Evolutionary conservation across 2,888 invertebrate genomes (phyloP).

Genomic region (Dione juno): DNA sequence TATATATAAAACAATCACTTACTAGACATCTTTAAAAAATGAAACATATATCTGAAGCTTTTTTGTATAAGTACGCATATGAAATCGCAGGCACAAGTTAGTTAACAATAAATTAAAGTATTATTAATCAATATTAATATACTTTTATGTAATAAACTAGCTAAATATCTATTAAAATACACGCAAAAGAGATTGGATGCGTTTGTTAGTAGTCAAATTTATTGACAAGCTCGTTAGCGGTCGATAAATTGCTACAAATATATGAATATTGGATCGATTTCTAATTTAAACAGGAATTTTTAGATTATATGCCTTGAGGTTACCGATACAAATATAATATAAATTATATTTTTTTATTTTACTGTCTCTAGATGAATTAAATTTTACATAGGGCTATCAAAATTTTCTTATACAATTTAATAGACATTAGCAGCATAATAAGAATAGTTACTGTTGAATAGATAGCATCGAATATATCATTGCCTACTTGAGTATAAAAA

Average conservation of each 20-base stretch:
- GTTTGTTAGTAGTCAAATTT: conserved; percentile 61
- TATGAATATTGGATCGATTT: conserved; percentile 45
- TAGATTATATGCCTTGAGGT: conserved; percentile 7
- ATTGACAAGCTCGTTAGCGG: conserved; percentile 67
- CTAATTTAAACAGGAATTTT: conserved; percentile 38
- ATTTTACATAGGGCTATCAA: neutral
- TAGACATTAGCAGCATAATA: too few relatives aligned
- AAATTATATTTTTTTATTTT: neutral
- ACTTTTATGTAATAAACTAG: conserved; percentile 29
- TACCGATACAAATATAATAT: neutral
- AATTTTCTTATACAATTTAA: neutral
- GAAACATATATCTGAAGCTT: too few relatives aligned
- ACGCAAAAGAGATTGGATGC: conserved; percentile 39
- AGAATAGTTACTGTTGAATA: too few relatives aligned
- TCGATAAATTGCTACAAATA: conserved; percentile 61
- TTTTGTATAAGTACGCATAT: too few relatives aligned
- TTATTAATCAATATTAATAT: conserved; percentile 22
- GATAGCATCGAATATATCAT: too few relatives aligned
- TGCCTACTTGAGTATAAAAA: too few relatives aligned
- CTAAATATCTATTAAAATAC: conserved; percentile 36
- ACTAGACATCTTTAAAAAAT: too few relatives aligned
- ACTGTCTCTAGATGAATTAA: neutral
- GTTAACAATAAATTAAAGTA: conserved; percentile 2
- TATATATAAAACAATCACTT: too few relatives aligned
- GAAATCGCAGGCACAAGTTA: neutral